Percentiles rank a stretch among this genome's conserved stretches.
Evolutionary conservation across 2,113 vertebrate species (phyloP).

Genomic region (Tachysurus fulvidraco): DNA sequence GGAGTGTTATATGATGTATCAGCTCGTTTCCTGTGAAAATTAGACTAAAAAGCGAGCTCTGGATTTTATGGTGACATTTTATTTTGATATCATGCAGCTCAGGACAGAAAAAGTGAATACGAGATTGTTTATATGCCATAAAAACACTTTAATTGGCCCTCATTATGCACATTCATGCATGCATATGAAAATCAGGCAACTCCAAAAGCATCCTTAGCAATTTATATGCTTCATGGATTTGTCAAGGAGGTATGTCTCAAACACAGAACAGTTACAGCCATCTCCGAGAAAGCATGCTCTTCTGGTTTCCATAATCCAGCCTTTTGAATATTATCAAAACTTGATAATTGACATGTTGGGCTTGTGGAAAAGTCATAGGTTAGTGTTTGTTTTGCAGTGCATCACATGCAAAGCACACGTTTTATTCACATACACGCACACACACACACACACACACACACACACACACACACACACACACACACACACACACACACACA

Average conservation of each 20-base stretch:
- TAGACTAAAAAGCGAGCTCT: slow-evolving; percentile 30
- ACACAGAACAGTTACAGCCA: slow-evolving; percentile 52
- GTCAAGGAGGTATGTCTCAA: slow-evolving; percentile 59
- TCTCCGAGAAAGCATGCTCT: slow-evolving; percentile 65
- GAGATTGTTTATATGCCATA: slow-evolving; percentile 45
- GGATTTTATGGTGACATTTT: slow-evolving; percentile 45
- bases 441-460: background rate
- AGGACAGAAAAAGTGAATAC: slow-evolving; percentile 48
- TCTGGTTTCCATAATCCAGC: slow-evolving; percentile 64
- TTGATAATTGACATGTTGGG: slow-evolving; percentile 60
- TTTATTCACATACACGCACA: background rate
- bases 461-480: background rate
- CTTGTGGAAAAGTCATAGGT: slow-evolving; percentile 52
- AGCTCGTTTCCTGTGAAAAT: slow-evolving; percentile 36
- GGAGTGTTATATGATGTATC: slow-evolving; percentile 37
- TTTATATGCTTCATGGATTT: slow-evolving; percentile 62
- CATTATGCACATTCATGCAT: slow-evolving; percentile 64
- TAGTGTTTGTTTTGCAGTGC: slow-evolving; percentile 55
- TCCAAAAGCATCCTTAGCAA: slow-evolving; percentile 66
- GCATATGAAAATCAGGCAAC: slow-evolving; percentile 63
- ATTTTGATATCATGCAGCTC: slow-evolving; percentile 46
- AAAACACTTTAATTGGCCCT: slow-evolving; percentile 66
- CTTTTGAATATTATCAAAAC: slow-evolving; percentile 68
- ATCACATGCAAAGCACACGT: slow-evolving; percentile 35
- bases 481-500: background rate